Evolutionary conservation across 2,888 invertebrate species (phyloP).

Genomic region (Hirtodrosophila duncani): DNA sequence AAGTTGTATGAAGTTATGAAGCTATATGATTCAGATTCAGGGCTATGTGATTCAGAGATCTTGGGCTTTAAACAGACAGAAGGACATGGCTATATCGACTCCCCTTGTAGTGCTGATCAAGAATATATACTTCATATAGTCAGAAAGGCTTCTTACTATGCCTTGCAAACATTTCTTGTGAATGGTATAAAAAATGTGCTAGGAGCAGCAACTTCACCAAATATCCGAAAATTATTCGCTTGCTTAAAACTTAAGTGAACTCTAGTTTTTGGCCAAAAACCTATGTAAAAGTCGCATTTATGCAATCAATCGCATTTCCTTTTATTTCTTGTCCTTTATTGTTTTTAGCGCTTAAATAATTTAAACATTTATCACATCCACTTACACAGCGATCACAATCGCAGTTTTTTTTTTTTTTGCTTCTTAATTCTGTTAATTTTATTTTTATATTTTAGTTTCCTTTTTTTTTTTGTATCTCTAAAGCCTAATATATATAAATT

Average conservation of each 20-base stretch:
- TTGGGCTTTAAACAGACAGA: no score
- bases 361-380: conserved; percentile 78
- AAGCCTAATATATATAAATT: no score
- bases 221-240: conserved; percentile 42
- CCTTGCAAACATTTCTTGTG: no score
- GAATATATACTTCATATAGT: no score
- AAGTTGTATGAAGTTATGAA: no score
- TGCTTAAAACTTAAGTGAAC: conserved; percentile 57
- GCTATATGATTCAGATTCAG: no score
- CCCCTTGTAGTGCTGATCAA: no score
- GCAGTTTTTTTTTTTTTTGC: conserved; percentile 56
- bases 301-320: conserved; percentile 44
- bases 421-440: conserved; percentile 49
- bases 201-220: conserved; percentile 49
- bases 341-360: conserved; percentile 65
- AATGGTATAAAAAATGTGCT: conserved; percentile 39
- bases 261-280: conserved; percentile 50
- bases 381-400: conserved; percentile 74
- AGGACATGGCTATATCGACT: no score
- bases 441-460: conserved; percentile 27
- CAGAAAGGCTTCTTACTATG: no score
- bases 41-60: no score
- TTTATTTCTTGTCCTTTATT: conserved; percentile 43
- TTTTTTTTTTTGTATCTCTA: conserved; percentile 15
- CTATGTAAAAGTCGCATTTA: conserved; percentile 57